phyloP scores from a whole-genome alignment of 2,888 invertebrate species.

The Epistrophella euchroma region DNA sequence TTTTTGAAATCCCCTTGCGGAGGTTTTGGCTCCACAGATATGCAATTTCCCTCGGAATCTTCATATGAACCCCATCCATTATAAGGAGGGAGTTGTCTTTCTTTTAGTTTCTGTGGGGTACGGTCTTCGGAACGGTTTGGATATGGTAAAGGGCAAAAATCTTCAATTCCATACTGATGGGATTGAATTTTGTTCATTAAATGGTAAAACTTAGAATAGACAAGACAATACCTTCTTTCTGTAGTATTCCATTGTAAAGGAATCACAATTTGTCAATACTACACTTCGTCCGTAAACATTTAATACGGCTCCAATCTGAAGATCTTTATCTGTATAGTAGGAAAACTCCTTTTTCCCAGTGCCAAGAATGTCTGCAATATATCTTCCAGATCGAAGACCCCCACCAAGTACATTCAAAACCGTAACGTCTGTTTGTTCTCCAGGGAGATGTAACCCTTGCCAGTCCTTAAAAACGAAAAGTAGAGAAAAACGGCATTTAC shows the following conservation, averaged over 20 bases:
- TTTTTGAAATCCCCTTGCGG: conserved; percentile 91
- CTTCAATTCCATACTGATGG: conserved; percentile 82
- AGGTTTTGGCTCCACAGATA: conserved; percentile 91
- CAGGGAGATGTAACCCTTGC: conserved; percentile 83
- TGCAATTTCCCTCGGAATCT: conserved; percentile 95
- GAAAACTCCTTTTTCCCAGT: conserved; percentile 84
- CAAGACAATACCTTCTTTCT: conserved; percentile 84
- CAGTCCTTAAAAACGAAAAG: conserved; percentile 56
- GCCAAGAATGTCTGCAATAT: conserved; percentile 86
- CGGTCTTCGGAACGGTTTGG: conserved; percentile 79
- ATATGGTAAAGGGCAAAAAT: conserved; percentile 79
- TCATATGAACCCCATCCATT: conserved; percentile 96
- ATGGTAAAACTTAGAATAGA: neutral
- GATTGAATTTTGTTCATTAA: neutral
- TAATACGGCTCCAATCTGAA: conserved; percentile 91
- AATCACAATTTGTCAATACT: conserved; percentile 92
- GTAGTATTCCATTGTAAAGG: conserved; percentile 94
- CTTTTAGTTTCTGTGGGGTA: conserved; percentile 57
- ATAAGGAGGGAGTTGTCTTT: conserved; percentile 89
- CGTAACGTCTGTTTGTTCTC: conserved; percentile 84
- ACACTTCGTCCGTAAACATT: conserved; percentile 93
- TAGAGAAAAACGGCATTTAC: neutral
- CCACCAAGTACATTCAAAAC: conserved; percentile 88
- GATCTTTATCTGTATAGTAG: conserved; percentile 85
- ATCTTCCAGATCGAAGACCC: conserved; percentile 85